Conservation (phyloP, 2,797 vertebrate genomes). For the Melanotaenia boesemani region DNA sequence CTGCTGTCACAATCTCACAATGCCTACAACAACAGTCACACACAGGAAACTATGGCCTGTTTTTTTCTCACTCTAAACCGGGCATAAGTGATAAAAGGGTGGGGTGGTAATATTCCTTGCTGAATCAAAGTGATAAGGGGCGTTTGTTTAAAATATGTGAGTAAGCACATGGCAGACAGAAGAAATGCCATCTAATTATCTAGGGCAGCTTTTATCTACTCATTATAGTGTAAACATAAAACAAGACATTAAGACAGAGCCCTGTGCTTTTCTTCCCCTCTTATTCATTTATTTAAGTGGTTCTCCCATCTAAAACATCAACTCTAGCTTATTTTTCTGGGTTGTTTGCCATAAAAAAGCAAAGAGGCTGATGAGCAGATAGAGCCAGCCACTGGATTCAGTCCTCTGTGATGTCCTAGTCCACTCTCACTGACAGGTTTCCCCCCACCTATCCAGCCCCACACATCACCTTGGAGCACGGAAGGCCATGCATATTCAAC, state of each 20-base stretch:
- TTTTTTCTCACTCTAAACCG: constrained; percentile 36
- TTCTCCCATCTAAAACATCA: constrained; percentile 15
- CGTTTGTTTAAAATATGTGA: constrained; percentile 51
- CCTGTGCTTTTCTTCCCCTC: constrained; percentile 5
- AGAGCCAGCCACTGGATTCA: constrained; percentile 27
- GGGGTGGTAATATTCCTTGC: constrained; percentile 14
- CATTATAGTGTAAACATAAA: constrained; percentile 19
- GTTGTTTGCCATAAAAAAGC: constrained; percentile 14
- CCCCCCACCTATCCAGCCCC: constrained; percentile 46
- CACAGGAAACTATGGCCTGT: constrained; percentile 35
- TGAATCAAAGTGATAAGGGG: constrained; percentile 55
- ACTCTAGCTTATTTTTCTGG: constrained; percentile 23
- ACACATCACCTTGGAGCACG: constrained; percentile 59
- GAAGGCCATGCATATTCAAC: constrained; percentile 73
- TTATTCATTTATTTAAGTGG: constrained; percentile 5
- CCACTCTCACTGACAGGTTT: constrained; percentile 31
- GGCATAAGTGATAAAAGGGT: constrained; percentile 44
- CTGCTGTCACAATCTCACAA: constrained; percentile 62
- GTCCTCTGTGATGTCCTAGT: constrained; percentile 33
- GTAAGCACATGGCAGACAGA: constrained; percentile 41
- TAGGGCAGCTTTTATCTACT: constrained; percentile 10
- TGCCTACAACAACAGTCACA: constrained; percentile 38
- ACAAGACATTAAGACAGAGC: not conserved
- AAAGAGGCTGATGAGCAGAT: not conserved
- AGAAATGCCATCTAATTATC: constrained; percentile 50